These are phyloP conservation scores for Aphrophora alni DNA, from an alignment of 2,888 invertebrate genomes.

Conservation along the genomic window DNA sequence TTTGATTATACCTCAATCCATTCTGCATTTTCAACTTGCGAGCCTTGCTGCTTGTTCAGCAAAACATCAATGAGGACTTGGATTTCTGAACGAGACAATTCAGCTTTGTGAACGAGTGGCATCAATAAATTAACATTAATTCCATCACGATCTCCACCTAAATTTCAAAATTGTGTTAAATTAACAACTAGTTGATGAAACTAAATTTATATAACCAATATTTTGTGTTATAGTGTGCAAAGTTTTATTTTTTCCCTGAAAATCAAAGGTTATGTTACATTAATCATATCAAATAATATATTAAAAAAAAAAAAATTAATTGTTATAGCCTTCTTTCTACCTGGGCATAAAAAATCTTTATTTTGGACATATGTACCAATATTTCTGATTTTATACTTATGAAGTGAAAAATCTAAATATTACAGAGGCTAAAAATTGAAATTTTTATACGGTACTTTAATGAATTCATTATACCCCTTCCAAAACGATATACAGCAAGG, in stretches of 20 bases:
- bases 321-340: too few species aligned
- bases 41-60: conserved; percentile 86
- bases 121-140: conserved; percentile 63
- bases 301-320: too few species aligned
- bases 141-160: conserved; percentile 72
- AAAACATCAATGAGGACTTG: conserved; percentile 89
- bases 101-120: conserved; percentile 78
- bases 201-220: background rate
- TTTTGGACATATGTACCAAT: too few species aligned
- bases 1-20: conserved; percentile 80
- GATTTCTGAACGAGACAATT: conserved; percentile 84
- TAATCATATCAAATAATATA: too few species aligned
- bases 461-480: too few species aligned
- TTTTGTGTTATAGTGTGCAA: background rate
- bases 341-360: too few species aligned
- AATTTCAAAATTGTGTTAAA: conserved; percentile 44
- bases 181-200: background rate
- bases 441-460: too few species aligned
- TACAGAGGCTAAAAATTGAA: too few species aligned
- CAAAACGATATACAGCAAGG: too few species aligned
- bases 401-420: too few species aligned
- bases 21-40: conserved; percentile 73
- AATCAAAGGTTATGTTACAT: too few species aligned
- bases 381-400: too few species aligned
- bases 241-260: background rate